phyloP scores from a whole-genome alignment of 2,888 invertebrate genomes.

The Nudaria mundana region DNA sequence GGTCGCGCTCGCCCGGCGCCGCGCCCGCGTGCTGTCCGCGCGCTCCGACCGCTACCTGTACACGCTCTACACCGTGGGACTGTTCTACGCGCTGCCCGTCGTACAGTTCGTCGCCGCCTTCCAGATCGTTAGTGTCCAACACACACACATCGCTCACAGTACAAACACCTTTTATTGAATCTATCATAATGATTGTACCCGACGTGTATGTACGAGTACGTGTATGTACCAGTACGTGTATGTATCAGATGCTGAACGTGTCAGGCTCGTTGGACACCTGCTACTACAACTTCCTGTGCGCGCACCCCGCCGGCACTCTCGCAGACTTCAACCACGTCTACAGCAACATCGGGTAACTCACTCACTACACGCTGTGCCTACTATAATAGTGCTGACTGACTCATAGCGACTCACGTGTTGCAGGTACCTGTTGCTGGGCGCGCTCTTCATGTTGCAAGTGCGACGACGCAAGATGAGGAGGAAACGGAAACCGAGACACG shows the following conservation, averaged over 20 bases:
- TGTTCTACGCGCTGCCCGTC: conserved; percentile 94
- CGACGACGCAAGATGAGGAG: conserved; percentile 50
- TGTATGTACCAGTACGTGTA: background rate
- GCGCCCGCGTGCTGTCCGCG: conserved; percentile 61
- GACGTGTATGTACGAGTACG: too few species aligned
- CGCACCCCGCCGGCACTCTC: conserved; percentile 87
- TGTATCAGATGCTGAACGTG: conserved; percentile 83
- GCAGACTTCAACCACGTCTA: conserved; percentile 94
- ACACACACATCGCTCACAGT: background rate
- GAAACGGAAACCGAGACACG: conserved; percentile 42
- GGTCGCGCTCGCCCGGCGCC: conserved; percentile 63
- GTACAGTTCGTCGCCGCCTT: conserved; percentile 92
- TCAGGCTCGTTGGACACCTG: conserved; percentile 95
- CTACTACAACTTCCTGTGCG: conserved; percentile 95
- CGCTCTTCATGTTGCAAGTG: conserved; percentile 88
- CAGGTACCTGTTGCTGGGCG: conserved; percentile 87
- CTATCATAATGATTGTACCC: too few species aligned
- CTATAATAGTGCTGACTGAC: background rate
- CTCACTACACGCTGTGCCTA: background rate
- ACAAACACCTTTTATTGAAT: too few species aligned
- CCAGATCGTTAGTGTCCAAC: conserved; percentile 79
- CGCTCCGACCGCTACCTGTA: conserved; percentile 77
- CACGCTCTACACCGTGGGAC: conserved; percentile 88
- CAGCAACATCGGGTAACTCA: conserved; percentile 85
- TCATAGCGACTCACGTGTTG: too few species aligned